These are phyloP conservation scores for Ypsolopha sequella DNA, from an alignment of 2,888 invertebrate genomes.

Conservation along the genomic window DNA sequence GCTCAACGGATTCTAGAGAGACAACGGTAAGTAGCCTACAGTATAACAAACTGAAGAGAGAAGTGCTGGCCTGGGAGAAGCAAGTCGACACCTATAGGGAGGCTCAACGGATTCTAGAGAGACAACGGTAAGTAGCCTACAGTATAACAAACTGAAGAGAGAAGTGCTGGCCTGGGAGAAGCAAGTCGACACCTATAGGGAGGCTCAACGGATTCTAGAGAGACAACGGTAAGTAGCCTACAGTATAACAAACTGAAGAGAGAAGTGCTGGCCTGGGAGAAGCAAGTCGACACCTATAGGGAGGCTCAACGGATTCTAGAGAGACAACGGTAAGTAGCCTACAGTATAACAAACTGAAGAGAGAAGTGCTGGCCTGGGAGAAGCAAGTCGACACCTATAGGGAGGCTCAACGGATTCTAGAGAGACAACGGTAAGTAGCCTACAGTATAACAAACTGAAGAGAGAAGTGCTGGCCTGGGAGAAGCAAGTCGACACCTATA, in stretches of 20 bases:
- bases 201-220: constrained; percentile 97
- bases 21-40: too few species aligned
- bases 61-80: constrained; percentile 89
- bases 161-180: constrained; percentile 91
- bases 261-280: constrained; percentile 90
- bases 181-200: constrained; percentile 93
- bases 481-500: constrained; percentile 91
- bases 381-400: constrained; percentile 93
- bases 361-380: constrained; percentile 91
- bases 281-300: constrained; percentile 92
- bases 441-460: too few species aligned
- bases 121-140: too few species aligned
- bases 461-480: constrained; percentile 92
- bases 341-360: too few species aligned
- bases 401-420: constrained; percentile 96
- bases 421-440: too few species aligned
- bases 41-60: constrained; percentile 95
- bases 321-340: too few species aligned
- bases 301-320: constrained; percentile 98
- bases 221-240: too few species aligned
- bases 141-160: constrained; percentile 93
- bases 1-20: constrained; percentile 97
- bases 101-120: constrained; percentile 95
- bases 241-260: constrained; percentile 96
- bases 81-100: constrained; percentile 95